Evolutionary conservation across 2,888 invertebrate species (phyloP), one percentile per base, ranked within the genome.

Genomic region (Pristionchus fissidentatus): DNA sequence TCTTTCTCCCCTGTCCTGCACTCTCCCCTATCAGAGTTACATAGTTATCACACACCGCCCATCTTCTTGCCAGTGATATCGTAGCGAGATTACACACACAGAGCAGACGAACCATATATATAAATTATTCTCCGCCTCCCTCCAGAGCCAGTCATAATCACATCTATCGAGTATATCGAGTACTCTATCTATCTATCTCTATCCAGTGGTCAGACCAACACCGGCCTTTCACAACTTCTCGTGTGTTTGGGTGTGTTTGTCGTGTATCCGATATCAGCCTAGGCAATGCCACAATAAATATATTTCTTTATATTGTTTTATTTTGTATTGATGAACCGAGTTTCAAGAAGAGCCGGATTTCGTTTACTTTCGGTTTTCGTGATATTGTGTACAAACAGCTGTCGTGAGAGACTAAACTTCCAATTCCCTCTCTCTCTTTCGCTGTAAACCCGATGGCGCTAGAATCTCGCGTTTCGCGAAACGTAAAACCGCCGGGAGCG

Each of bases 21-120:
- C 70, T 70, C 66, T 66, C 29, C 29, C 62, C 62, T 19, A 62
- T 62, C 32, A 62, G 62, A 70, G n/a, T 41, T 41, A 38, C 19
- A n/a, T 32, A 35, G 15, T 10, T 60, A 29, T 32, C 60, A 29
- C 29, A 66, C 15, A 32, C 15, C 60, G 8, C 66, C 19, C 41
- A 70, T 70, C 70, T n/a, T n/a, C n/a, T 70, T 70, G 70, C 70
- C 70, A 70, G 70, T 70, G 70, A 70, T 70, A 41, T 41, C 70
- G 8, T 26, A 38, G 8, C 41, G 41, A 70, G 70, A 70, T 70
- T 70, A 41, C 70, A 13, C 62, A 13, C n/a, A n/a, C n/a, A n/a
- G n/a, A n/a, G n/a, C n/a, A n/a, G n/a, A n/a, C n/a, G n/a, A n/a
- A n/a, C n/a, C n/a, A n/a, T n/a, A n/a, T n/a, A n/a, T n/a, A n/a